These are phyloP conservation scores for Zosterops japonicus DNA, from an alignment of 2,113 vertebrate species.

Conservation along the genomic window DNA sequence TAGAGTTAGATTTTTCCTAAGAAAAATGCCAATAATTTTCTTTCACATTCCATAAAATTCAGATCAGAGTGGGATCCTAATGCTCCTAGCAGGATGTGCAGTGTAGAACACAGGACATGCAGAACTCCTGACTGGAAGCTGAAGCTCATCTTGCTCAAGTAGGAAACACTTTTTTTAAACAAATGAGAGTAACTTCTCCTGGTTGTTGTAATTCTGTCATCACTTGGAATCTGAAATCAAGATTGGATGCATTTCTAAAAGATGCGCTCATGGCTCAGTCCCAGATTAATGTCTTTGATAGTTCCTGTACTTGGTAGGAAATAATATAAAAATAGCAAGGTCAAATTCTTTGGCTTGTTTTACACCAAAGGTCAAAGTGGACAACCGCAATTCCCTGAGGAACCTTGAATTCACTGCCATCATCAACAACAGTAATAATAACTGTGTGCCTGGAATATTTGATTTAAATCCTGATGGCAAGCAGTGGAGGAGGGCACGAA, in stretches of 20 bases:
- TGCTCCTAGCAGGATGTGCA: not conserved
- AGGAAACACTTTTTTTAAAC: not conserved
- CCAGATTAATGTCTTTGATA: not conserved
- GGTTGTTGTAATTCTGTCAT: slow-evolving; percentile 45
- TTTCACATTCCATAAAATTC: not conserved
- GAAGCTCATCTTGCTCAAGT: not conserved
- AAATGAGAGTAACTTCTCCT: slow-evolving; percentile 16
- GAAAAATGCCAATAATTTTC: not conserved
- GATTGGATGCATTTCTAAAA: slow-evolving; percentile 36
- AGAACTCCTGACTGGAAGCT: not conserved
- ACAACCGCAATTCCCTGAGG: not conserved
- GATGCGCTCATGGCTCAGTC: not conserved
- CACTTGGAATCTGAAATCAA: slow-evolving; percentile 39
- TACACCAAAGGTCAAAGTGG: not conserved
- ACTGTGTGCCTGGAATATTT: not conserved
- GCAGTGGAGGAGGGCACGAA: not conserved
- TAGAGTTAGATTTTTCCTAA: not conserved
- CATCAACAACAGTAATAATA: not conserved
- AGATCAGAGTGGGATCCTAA: not conserved
- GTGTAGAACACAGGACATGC: not conserved
- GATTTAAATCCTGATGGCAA: not conserved
- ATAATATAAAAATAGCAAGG: slow-evolving; percentile 5
- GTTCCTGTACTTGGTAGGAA: not conserved
- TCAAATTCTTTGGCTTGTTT: slow-evolving; percentile 14
- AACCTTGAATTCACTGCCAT: not conserved